A percentile compares a stretch with the other conserved stretches of the same genome.
Evolutionary conservation across 1,140 invertebrate genomes (phyloP).

Genomic region (Physella acuta): DNA sequence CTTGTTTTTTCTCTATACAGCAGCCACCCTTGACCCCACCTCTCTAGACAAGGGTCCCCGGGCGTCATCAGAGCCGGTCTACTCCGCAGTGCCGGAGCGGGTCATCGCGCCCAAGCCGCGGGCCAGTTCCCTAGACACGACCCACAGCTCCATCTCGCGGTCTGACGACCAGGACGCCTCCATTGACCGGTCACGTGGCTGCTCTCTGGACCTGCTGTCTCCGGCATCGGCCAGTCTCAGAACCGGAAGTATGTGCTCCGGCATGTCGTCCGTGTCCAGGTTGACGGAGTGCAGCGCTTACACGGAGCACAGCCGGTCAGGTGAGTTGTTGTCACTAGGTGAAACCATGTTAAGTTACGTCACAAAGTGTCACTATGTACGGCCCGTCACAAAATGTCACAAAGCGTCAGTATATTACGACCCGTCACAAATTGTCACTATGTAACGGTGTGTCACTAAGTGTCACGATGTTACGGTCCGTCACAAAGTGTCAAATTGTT

Average conservation of each 20-base stretch:
- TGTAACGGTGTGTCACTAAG: too few relatives aligned
- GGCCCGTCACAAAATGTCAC: too few relatives aligned
- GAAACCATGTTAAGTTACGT: too few relatives aligned
- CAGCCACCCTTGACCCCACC: conserved; percentile 8
- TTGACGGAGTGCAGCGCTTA: conserved; percentile 18
- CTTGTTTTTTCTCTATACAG: background rate
- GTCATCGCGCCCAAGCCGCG: background rate
- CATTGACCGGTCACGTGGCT: conserved; percentile 2
- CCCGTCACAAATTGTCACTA: too few relatives aligned
- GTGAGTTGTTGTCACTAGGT: too few relatives aligned
- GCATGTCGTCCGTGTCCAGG: conserved; percentile 9
- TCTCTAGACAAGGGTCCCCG: background rate
- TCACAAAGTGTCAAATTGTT: too few relatives aligned
- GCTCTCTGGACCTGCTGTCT: conserved; percentile 16
- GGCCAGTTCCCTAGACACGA: conserved; percentile 6
- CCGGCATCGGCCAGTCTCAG: conserved; percentile 17
- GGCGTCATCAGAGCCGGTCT: background rate
- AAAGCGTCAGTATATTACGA: too few relatives aligned
- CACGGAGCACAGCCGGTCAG: conserved; percentile 20
- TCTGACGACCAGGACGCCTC: conserved; percentile 13
- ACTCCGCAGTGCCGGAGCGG: background rate
- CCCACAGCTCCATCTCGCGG: conserved; percentile 8
- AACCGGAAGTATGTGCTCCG: conserved; percentile 21
- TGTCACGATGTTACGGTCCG: too few relatives aligned
- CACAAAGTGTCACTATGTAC: too few relatives aligned